Conservation (phyloP, 1,140 invertebrate genomes). For the Drosophila repletoides region DNA sequence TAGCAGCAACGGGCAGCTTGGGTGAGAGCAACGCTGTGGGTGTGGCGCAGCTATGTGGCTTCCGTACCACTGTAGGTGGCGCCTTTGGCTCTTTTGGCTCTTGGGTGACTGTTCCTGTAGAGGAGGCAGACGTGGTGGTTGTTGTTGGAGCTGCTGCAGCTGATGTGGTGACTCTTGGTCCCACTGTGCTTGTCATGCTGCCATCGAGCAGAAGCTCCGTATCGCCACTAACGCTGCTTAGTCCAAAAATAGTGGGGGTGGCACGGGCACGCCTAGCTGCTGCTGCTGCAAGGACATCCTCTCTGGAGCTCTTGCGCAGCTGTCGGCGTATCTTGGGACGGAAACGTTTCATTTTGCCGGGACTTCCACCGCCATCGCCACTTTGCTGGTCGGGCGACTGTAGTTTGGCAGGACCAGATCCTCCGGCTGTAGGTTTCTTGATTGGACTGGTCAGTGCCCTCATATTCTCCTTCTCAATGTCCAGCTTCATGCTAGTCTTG, state of each 20-base stretch:
- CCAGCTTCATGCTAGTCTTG: constrained; percentile 80
- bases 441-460: constrained; percentile 77
- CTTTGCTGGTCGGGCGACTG: constrained; percentile 65
- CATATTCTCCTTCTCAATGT: constrained; percentile 82
- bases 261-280: constrained; percentile 43
- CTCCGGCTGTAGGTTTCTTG: constrained; percentile 48
- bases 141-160: constrained; percentile 1
- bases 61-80: not conserved
- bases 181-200: constrained; percentile 53
- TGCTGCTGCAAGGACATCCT: constrained; percentile 65
- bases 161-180: not conserved
- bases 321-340: constrained; percentile 80
- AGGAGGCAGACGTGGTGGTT: constrained; percentile 27
- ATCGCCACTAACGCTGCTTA: constrained; percentile 66
- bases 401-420: constrained; percentile 10
- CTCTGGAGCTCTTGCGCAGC: constrained; percentile 66
- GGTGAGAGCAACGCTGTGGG: constrained; percentile 60
- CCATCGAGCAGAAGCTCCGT: constrained; percentile 66
- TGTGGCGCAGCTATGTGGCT: constrained; percentile 56
- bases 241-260: constrained; percentile 47
- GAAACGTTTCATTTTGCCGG: constrained; percentile 79
- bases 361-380: constrained; percentile 59
- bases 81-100: constrained; percentile 14
- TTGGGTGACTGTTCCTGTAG: constrained; percentile 16
- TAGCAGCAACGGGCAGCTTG: constrained; percentile 27